These are phyloP conservation scores for Athene noctua DNA, from an alignment of 2,113 vertebrate genomes.

Conservation along the genomic window DNA sequence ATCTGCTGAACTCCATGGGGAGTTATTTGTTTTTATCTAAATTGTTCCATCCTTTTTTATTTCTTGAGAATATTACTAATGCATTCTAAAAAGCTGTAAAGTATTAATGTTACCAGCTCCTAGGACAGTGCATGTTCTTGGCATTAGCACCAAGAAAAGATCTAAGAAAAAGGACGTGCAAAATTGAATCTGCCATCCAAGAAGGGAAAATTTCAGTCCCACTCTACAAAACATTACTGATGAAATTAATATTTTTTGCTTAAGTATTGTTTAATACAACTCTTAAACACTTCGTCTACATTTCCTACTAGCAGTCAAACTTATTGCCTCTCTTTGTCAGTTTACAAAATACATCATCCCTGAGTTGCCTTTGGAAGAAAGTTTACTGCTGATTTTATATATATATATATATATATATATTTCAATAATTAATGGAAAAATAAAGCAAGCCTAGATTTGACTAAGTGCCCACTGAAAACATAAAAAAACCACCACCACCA, in stretches of 20 bases:
- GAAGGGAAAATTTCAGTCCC: not conserved
- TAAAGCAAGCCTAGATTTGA: conserved; percentile 32
- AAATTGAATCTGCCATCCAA: not conserved
- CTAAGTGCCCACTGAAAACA: not conserved
- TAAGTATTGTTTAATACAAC: not conserved
- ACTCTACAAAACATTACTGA: not conserved
- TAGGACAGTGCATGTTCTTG: not conserved
- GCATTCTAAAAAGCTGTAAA: not conserved
- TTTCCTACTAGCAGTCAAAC: conserved; percentile 15
- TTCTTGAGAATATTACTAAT: not conserved
- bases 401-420: not conserved
- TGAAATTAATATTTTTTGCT: not conserved
- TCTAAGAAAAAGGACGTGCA: not conserved
- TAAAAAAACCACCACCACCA: no score
- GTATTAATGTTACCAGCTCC: not conserved
- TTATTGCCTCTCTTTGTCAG: conserved; percentile 10
- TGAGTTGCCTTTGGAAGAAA: conserved; percentile 41
- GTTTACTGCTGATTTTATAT: conserved; percentile 6
- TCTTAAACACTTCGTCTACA: not conserved
- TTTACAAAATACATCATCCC: conserved; percentile 43
- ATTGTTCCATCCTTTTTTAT: not conserved
- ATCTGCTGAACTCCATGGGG: not conserved
- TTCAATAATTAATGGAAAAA: conserved; percentile 70
- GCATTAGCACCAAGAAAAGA: not conserved
- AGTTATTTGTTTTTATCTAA: not conserved